Evolutionary conservation across 2,888 invertebrate species (phyloP).

Genomic region (Aspidiotus destructor): DNA sequence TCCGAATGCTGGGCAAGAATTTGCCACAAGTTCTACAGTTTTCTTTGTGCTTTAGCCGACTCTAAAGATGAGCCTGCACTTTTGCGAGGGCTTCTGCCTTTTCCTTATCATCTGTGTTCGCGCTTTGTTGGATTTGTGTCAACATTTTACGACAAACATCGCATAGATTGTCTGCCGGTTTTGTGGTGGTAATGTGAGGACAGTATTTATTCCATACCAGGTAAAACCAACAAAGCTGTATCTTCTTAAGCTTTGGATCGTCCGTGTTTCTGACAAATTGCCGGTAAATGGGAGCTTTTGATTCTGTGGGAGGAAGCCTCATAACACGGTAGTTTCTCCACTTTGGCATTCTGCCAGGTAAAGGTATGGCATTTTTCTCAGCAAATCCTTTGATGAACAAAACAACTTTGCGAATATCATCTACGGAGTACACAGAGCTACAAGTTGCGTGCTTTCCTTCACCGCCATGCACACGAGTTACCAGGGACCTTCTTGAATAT

Average conservation of each 20-base stretch:
- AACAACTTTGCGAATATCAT: conserved; percentile 3
- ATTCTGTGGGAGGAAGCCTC: not conserved
- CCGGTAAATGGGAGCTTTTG: conserved; percentile 1
- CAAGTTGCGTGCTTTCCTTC: no score
- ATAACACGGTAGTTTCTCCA: conserved; percentile 10
- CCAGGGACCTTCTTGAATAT: no score
- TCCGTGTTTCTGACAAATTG: not conserved
- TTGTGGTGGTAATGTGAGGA: not conserved
- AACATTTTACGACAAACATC: conserved; percentile 3
- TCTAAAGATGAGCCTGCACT: not conserved
- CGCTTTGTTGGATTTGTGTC: not conserved
- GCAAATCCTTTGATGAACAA: not conserved
- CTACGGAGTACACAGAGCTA: no score
- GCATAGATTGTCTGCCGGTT: conserved; percentile 8
- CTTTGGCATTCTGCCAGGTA: conserved; percentile 6
- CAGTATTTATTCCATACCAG: conserved; percentile 3
- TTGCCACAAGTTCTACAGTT: not conserved
- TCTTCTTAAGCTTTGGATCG: conserved; percentile 1
- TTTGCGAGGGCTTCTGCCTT: not conserved
- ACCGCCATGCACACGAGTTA: no score
- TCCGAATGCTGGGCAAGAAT: not conserved
- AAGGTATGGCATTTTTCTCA: not conserved
- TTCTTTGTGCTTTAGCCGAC: not conserved
- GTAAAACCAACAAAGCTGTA: not conserved
- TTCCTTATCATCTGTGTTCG: not conserved